Conservation (phyloP, 2,113 vertebrate genomes). For the Paradoxurus hermaphroditus region DNA sequence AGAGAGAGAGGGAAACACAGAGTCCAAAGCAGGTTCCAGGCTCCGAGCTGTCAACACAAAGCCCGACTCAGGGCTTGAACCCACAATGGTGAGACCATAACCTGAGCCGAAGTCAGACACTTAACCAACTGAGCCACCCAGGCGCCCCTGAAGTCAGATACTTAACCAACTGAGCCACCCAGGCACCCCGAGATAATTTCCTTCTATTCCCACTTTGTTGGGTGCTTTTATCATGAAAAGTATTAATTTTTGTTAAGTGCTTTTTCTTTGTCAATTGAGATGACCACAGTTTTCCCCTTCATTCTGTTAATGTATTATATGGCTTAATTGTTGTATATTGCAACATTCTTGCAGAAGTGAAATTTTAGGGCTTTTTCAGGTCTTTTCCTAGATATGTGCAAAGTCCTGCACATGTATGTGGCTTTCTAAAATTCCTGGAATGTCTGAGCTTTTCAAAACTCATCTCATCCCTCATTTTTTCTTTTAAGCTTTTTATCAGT, state of each 20-base stretch:
- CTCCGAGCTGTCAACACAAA: too few relatives aligned
- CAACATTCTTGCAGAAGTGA: background rate
- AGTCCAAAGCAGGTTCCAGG: too few relatives aligned
- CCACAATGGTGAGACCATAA: too few relatives aligned
- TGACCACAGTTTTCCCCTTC: too few relatives aligned
- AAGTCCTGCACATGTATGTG: background rate
- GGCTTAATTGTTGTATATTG: too few relatives aligned
- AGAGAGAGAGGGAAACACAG: too few relatives aligned
- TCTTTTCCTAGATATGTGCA: background rate
- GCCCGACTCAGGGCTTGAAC: too few relatives aligned
- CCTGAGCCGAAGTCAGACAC: too few relatives aligned
- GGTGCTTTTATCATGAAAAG: background rate
- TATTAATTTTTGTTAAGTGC: background rate
- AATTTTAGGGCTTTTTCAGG: background rate
- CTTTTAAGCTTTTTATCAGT: background rate
- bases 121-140: too few relatives aligned
- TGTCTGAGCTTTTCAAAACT: background rate
- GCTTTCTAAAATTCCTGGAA: background rate
- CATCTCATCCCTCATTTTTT: background rate
- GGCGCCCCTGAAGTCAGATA: too few relatives aligned
- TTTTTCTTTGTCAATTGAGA: too few relatives aligned
- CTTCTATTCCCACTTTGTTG: background rate
- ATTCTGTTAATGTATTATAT: background rate
- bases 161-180: too few relatives aligned
- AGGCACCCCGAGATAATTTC: background rate